phyloP scores from a whole-genome alignment of 2,113 vertebrate species.

The Notechis scutatus region DNA sequence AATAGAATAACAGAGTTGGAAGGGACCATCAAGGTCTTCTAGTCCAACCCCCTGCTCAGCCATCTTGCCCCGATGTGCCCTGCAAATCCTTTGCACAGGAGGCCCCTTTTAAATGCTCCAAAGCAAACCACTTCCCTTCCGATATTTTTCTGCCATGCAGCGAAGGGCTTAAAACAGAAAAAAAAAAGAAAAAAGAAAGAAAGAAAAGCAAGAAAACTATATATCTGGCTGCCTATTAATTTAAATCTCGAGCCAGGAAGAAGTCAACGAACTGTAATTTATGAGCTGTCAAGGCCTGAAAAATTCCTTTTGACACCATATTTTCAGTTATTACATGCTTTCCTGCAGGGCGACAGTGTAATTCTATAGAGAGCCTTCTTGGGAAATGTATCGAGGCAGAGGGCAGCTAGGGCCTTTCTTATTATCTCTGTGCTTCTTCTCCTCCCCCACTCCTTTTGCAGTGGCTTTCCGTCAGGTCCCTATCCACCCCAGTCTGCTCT shows the following conservation, averaged over 20 bases:
- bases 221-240: constrained; percentile 71
- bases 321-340: constrained; percentile 73
- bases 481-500: constrained; percentile 29
- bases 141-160: constrained; percentile 32
- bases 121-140: constrained; percentile 32
- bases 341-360: constrained; percentile 64
- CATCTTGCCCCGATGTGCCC: background rate
- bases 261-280: constrained; percentile 74
- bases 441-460: background rate
- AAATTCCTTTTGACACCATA: constrained; percentile 74
- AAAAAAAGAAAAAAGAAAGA: background rate
- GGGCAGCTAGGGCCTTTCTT: constrained; percentile 60
- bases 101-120: background rate
- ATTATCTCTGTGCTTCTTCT: constrained; percentile 53
- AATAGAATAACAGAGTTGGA: background rate
- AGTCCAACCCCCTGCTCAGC: background rate
- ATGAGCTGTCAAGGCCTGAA: constrained; percentile 74
- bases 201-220: constrained; percentile 63
- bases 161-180: constrained; percentile 27
- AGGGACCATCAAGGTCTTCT: background rate
- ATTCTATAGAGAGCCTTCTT: constrained; percentile 66
- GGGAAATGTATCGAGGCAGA: constrained; percentile 59
- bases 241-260: constrained; percentile 70
- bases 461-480: background rate
- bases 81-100: background rate